Base-by-base conservation (phyloP, 2,797 vertebrate species). In the Poecilia picta region DNA sequence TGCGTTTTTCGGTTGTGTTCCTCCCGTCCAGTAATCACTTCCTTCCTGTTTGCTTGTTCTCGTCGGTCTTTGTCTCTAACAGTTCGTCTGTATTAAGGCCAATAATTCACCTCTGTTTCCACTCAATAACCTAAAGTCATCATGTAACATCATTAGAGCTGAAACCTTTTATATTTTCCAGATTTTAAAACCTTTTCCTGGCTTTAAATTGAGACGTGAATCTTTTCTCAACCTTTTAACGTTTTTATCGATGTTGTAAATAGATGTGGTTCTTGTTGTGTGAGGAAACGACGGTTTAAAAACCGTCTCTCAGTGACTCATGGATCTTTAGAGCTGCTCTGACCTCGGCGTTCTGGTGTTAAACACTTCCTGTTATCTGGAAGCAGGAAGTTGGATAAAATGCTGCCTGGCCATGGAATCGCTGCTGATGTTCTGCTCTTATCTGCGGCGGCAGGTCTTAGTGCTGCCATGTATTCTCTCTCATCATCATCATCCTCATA, bases 401-500 rank as follows among this genome's bases (percentile, higher is more conserved):
- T 70, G 59, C 28, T 36, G 33, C 79, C 75, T 57, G 71, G 1
- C 78, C 66, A 74, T 47, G 41, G 31, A 68, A 80, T n/a, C 84
- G 85, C 85, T 68, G 90, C 89, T 88, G 86, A 84, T 88, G 81
- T 73, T 53, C 33, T 23, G 74, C 78, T 83, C 84, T 91, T 93
- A 93, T 94, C 90, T 89, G 83, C 83, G 81, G 76, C 78, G 82
- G 71, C 92, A 91, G 89, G 77, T 83, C 89, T 89, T 78, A 87
- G 77, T 68, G 77, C 84, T 78, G 82, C 72, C 74, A 81, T 87
- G 81, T 83, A 43, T 87, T 83, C 87, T 80, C 80, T 74, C 76
- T 49, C 91, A 84, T 94, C 91, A 91, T 95, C 94, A 95, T 93
- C 89, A n/a, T n/a, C n/a, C 92, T 93, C 85, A 79, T 92, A 93